Evolutionary conservation across 2,888 invertebrate species (phyloP), one percentile per base, ranked within the genome.

Genomic region (Taenaris catops): DNA sequence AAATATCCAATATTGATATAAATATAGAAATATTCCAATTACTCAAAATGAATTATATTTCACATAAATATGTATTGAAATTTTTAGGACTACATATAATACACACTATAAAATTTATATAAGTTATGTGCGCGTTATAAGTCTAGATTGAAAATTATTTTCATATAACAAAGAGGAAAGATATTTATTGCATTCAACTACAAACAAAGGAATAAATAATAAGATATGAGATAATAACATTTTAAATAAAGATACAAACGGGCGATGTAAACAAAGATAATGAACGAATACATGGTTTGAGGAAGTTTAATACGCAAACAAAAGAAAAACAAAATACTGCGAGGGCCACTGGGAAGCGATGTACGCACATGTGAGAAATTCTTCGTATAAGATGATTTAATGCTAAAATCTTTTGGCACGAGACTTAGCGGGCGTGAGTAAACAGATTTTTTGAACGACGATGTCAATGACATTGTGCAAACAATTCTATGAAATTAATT

Each of bases 391-490:
- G 19, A 46, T 38, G 31, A 43, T 35, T 38, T 11, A 41, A 34
- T 48, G 41, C 42, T 34, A 49, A 46, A 46, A 51, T 35, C 35
- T 69, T 72, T 79, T 79, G 79, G 80, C 79, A 73, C 63, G 53
- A 43, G 51, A 28, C 54, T 41, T 41, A 18, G 34, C 48, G 48
- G 47, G 48, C 58, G 63, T 79, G 76, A 76, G 66, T 74, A 71
- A 76, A 78, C 75, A 74, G 48, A 46, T 64, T 64, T n/a, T n/a
- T 72, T 66, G 46, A 50, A 48, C 38, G 47, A 44, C 49, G 55
- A 57, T 67, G 80, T 80, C 80, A 79, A 63, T 75, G 81, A 80
- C 78, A 72, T 58, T 49, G 44, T 49, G 43, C 56, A 61, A 63
- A 63, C 53, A 54, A 44, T 63, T 61, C 53, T 53, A 53, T 53